Evolutionary conservation across 1,140 invertebrate species (phyloP), one percentile per base, ranked within the genome.

Genomic region (Heliothis virescens): DNA sequence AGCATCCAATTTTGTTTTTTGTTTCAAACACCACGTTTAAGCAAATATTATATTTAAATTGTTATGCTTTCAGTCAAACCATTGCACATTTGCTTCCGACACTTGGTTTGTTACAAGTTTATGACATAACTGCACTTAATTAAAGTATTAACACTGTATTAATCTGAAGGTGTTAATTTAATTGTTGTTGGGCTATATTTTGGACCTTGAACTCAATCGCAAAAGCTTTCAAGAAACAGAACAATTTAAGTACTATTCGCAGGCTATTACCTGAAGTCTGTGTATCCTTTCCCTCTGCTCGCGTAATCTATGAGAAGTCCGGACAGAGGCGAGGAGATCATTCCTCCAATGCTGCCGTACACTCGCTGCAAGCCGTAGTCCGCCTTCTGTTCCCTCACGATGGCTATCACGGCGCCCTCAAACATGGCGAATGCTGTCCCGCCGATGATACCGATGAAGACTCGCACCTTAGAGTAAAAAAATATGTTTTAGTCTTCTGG

Each of bases 371-470:
- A 92, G 0, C 97, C 97, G 83, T 98, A 98, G 93, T 98, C 97
- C 1, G 97, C 97, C 72, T 96, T 96, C 84, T 97, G 97, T 85
- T 97, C 96, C 60, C 97, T 95, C 29, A 98, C 93, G 85, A 98
- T 97, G 2, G 97, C 97, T 55, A 98, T 96, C 1, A 97, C 97
- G 15, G 97, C 97, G 11, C 97, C 97, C 93, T 98, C 97, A 86
- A 98, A 97, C 96, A 98, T 97, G 5, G 97, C 97, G 85, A 97
- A 97, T 1, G 96, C 96, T 5, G 97, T 98, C 0, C 97, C 97
- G 74, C 97, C 95, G 65, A 97, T 96, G 50, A 96, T 96, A 21
- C 97, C 96, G 60, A 98, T 96, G 80, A 97, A 96, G 3, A 98
- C 96, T 71, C 97, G 95, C 3, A 97, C 94, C 94, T 95, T 81